Conservation (phyloP, 1,140 invertebrate genomes). For the Pseudomyrmex dendroicus region DNA sequence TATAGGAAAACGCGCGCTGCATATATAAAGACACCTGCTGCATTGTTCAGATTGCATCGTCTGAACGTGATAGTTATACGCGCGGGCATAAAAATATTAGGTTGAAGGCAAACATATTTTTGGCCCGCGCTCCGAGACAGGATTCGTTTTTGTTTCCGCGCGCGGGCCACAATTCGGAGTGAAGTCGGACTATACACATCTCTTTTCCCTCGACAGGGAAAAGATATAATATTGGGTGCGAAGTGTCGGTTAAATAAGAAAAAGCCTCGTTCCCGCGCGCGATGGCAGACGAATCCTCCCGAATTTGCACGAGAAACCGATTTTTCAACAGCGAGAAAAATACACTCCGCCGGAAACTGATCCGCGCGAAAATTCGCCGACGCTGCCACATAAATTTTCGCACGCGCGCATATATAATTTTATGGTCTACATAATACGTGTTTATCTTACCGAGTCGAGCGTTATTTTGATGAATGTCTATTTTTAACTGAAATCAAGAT, state of each 20-base stretch:
- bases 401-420: constrained; percentile 34
- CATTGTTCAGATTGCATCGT: constrained; percentile 58
- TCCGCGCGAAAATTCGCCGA: constrained; percentile 39
- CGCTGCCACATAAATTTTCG: constrained; percentile 53
- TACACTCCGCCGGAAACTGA: constrained; percentile 55
- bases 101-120: constrained; percentile 53
- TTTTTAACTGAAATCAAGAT: neutral
- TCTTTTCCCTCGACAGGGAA: constrained; percentile 36
- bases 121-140: constrained; percentile 1
- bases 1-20: constrained; percentile 42
- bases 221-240: constrained; percentile 55
- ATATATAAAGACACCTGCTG: constrained; percentile 55
- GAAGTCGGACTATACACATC: constrained; percentile 37
- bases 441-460: constrained; percentile 36
- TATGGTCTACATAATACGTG: constrained; percentile 38
- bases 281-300: constrained; percentile 43
- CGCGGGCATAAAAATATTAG: constrained; percentile 47
- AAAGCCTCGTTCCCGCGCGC: constrained; percentile 4
- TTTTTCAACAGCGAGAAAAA: constrained; percentile 47
- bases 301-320: constrained; percentile 57
- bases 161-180: constrained; percentile 34
- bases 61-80: constrained; percentile 57
- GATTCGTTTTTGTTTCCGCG: constrained; percentile 33
- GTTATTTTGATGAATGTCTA: constrained; percentile 30
- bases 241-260: constrained; percentile 61